Evolutionary conservation across 2,888 invertebrate genomes (phyloP).

Genomic region (Anthophora plumipes): DNA sequence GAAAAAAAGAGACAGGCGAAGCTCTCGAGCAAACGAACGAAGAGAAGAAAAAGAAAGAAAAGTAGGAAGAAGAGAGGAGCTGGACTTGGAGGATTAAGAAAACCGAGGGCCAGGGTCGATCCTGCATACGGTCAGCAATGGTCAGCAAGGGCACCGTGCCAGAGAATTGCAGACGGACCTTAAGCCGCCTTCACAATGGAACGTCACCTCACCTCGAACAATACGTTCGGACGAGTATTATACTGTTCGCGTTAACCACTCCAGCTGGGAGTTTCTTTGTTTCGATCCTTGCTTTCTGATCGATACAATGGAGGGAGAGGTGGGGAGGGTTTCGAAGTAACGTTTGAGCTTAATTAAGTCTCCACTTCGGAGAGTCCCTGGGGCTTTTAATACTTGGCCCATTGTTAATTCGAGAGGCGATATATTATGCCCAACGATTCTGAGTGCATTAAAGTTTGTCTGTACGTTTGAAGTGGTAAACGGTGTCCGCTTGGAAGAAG

Average conservation of each 20-base stretch:
- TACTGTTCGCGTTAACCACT: constrained; percentile 2
- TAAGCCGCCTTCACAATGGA: constrained; percentile 64
- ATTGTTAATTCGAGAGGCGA: background rate
- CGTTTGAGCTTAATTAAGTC: constrained; percentile 13
- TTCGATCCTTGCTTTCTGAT: background rate
- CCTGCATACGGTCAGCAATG: constrained; percentile 74
- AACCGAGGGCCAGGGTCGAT: constrained; percentile 71
- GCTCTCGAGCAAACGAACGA: background rate
- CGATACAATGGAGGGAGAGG: background rate
- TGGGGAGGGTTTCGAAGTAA: too few species aligned
- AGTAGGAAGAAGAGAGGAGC: constrained; percentile 54
- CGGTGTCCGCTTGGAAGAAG: background rate
- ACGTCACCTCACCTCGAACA: background rate
- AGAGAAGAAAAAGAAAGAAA: background rate
- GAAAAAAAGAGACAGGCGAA: constrained; percentile 5
- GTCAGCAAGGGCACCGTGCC: constrained; percentile 76
- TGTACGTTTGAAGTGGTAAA: background rate
- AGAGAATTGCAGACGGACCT: constrained; percentile 66
- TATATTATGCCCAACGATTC: too few species aligned
- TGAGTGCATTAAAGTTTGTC: background rate
- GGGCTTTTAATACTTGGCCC: background rate
- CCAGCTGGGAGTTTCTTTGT: background rate
- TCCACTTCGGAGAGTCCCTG: background rate
- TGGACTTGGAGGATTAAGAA: constrained; percentile 67
- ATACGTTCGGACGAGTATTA: constrained; percentile 7